These are phyloP conservation scores for Muscina levida DNA, from an alignment of 2,888 invertebrate genomes.

Conservation along the genomic window DNA sequence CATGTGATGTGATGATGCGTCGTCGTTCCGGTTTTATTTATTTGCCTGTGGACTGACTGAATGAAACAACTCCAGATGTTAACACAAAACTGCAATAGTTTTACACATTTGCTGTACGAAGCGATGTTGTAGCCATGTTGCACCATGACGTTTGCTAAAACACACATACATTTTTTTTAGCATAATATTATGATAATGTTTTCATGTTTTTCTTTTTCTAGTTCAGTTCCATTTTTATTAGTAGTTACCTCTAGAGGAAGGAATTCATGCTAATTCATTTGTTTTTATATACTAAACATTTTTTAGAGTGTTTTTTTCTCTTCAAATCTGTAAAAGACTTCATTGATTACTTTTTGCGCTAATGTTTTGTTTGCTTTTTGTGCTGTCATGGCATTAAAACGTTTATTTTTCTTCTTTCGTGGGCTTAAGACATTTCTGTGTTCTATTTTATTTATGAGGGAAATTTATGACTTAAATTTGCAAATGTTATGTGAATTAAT, in stretches of 20 bases:
- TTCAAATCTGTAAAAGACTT: slow-evolving; percentile 36
- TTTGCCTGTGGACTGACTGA: slow-evolving; percentile 15
- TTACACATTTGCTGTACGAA: slow-evolving; percentile 36
- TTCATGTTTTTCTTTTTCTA: slow-evolving; percentile 39
- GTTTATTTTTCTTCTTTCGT: no score
- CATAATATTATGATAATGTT: slow-evolving; percentile 56
- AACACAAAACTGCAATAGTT: slow-evolving; percentile 50
- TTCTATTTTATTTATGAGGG: background rate
- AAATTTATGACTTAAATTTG: slow-evolving; percentile 3
- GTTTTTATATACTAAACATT: background rate
- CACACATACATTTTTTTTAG: slow-evolving; percentile 48
- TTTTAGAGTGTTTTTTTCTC: slow-evolving; percentile 42
- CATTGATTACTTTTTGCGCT: background rate
- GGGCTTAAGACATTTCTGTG: background rate
- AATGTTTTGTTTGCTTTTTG: background rate
- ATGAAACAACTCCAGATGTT: slow-evolving; percentile 20
- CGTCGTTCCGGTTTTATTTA: slow-evolving; percentile 53
- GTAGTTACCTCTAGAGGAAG: background rate
- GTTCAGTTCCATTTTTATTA: slow-evolving; percentile 14
- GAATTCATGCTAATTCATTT: slow-evolving; percentile 6
- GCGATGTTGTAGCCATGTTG: slow-evolving; percentile 23
- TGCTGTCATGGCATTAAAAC: background rate
- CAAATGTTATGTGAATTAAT: slow-evolving; percentile 11
- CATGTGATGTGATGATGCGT: background rate
- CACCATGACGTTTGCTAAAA: slow-evolving; percentile 59